Evolutionary conservation across 2,888 invertebrate species (phyloP).

Genomic region (Tenthredo livida): DNA sequence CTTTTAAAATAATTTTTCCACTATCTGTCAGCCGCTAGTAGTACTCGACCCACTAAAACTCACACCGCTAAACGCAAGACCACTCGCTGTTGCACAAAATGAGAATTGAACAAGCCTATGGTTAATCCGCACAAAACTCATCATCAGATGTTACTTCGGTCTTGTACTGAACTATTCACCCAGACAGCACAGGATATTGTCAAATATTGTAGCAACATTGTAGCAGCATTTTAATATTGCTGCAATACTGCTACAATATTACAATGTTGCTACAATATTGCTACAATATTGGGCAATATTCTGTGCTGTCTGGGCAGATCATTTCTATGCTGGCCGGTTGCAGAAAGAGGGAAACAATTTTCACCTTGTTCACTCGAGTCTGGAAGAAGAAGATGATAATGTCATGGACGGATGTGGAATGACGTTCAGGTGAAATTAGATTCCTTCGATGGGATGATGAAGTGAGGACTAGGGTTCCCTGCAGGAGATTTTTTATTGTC

Average conservation of each 20-base stretch:
- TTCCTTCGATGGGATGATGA: not conserved
- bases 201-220: no score
- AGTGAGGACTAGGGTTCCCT: not conserved
- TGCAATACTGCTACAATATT: no score
- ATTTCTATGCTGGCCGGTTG: not conserved
- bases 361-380: not conserved
- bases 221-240: no score
- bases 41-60: slow-evolving; percentile 42
- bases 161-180: not conserved
- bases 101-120: not conserved
- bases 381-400: not conserved
- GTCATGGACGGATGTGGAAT: no score
- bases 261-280: no score
- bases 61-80: slow-evolving; percentile 14
- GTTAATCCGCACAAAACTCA: not conserved
- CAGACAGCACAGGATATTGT: no score
- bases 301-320: no score
- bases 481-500: not conserved
- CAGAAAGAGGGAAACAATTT: not conserved
- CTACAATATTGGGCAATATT: no score
- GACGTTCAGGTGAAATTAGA: not conserved
- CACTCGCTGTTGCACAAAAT: slow-evolving; percentile 2
- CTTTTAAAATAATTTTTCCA: slow-evolving; percentile 46
- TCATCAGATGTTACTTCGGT: not conserved
- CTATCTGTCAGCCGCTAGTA: slow-evolving; percentile 2